These are phyloP conservation scores for Caerostris darwini DNA, from an alignment of 1,140 invertebrate species.

Conservation along the genomic window DNA sequence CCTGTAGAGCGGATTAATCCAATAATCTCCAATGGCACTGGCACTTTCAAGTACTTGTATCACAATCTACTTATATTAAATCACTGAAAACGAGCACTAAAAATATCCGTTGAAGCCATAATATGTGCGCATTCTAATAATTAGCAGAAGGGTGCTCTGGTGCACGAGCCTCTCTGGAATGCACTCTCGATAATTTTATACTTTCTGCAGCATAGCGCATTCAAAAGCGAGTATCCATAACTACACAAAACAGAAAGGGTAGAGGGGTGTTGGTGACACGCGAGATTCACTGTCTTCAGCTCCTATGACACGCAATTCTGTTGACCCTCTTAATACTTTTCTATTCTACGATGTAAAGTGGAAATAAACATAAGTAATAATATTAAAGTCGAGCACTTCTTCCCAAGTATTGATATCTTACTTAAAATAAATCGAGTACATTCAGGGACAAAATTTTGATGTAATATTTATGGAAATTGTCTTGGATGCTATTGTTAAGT, in stretches of 20 bases:
- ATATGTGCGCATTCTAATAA: neutral
- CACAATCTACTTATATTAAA: neutral
- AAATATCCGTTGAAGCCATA: neutral
- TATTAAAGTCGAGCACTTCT: no score
- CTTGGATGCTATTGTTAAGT: no score
- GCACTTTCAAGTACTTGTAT: neutral
- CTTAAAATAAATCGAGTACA: no score
- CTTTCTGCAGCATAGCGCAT: neutral
- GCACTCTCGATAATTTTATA: neutral
- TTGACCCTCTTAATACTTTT: neutral
- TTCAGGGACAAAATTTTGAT: no score
- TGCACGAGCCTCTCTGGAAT: neutral
- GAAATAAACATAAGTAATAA: no score
- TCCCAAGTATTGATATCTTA: no score
- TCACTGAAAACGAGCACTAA: neutral
- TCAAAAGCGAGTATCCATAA: neutral
- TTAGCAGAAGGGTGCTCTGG: neutral
- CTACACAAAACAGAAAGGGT: neutral
- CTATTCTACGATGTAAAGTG: neutral
- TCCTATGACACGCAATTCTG: neutral
- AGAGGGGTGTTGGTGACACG: neutral
- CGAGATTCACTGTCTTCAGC: neutral
- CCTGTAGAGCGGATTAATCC: no score
- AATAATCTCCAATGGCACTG: neutral
- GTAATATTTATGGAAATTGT: no score